Percentiles rank a stretch among this genome's conserved stretches.
These are phyloP conservation scores for Macrotus californicus DNA, from an alignment of 2,113 vertebrate genomes.

Conservation along the genomic window DNA sequence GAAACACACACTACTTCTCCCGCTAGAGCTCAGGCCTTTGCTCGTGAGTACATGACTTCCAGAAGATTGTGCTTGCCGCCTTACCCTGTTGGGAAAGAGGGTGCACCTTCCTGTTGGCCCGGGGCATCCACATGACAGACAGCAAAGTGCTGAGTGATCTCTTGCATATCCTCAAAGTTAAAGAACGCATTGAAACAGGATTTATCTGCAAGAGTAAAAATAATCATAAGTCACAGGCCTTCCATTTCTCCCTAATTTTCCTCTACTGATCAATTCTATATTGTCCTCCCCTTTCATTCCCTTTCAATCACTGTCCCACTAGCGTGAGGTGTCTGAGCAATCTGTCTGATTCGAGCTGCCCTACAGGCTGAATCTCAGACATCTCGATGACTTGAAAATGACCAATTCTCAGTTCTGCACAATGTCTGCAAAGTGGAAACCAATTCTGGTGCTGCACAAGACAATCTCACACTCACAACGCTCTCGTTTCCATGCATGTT, in stretches of 20 bases:
- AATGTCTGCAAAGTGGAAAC: not conserved
- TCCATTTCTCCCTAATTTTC: not conserved
- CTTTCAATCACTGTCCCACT: not conserved
- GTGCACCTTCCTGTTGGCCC: conserved; percentile 92
- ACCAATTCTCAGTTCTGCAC: conserved; percentile 10
- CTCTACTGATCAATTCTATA: not conserved
- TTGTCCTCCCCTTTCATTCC: not conserved
- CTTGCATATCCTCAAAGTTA: conserved; percentile 97
- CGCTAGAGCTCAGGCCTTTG: not conserved
- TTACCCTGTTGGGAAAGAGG: conserved; percentile 92
- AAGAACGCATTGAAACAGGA: conserved; percentile 99
- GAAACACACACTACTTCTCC: not conserved
- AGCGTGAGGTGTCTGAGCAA: not conserved
- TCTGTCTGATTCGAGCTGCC: not conserved
- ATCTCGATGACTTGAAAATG: not conserved
- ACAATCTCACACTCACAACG: not conserved
- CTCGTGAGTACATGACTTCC: not conserved
- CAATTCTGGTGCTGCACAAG: not conserved
- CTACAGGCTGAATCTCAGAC: not conserved
- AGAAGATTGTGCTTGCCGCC: not conserved
- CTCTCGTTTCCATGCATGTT: not conserved
- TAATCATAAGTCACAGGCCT: not conserved
- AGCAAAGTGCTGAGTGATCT: conserved; percentile 95
- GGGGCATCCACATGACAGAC: conserved; percentile 95
- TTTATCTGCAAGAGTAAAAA: conserved; percentile 85